A percentile compares a stretch with the other conserved stretches of the same genome.
Evolutionary conservation across 2,888 invertebrate species (phyloP).

Genomic region (Calliphora vomitoria): DNA sequence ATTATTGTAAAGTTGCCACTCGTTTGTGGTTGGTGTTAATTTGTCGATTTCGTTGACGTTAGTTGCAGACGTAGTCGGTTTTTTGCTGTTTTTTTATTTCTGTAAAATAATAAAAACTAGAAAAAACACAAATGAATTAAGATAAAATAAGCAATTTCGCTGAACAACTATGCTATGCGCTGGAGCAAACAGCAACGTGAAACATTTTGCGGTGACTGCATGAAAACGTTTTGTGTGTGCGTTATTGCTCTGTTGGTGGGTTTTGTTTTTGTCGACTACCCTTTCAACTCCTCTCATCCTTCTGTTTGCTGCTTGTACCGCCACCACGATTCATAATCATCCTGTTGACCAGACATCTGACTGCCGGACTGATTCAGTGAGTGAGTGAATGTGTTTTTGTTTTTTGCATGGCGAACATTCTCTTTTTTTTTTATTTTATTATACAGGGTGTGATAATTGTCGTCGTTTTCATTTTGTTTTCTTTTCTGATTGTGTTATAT

Average conservation of each 20-base stretch:
- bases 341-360: slow-evolving; percentile 33
- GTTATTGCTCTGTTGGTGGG: not conserved
- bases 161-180: not conserved
- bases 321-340: slow-evolving; percentile 6
- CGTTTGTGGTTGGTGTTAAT: no score
- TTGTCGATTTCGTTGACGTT: not conserved
- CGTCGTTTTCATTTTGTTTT: slow-evolving; percentile 32
- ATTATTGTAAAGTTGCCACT: no score
- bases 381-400: not conserved
- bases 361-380: not conserved
- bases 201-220: not conserved
- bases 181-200: no score
- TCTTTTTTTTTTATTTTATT: slow-evolving; percentile 12
- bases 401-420: slow-evolving; percentile 11
- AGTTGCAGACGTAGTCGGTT: no score
- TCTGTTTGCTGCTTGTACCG: not conserved
- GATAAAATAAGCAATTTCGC: not conserved
- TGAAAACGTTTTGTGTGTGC: slow-evolving; percentile 7
- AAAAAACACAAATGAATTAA: no score
- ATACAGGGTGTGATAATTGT: slow-evolving; percentile 59
- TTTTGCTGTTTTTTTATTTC: not conserved
- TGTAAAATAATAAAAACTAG: not conserved
- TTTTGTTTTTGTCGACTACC: not conserved
- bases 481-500: slow-evolving; percentile 7
- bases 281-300: not conserved